Conservation (phyloP, 2,797 vertebrate species). For the Remorina albescens region DNA sequence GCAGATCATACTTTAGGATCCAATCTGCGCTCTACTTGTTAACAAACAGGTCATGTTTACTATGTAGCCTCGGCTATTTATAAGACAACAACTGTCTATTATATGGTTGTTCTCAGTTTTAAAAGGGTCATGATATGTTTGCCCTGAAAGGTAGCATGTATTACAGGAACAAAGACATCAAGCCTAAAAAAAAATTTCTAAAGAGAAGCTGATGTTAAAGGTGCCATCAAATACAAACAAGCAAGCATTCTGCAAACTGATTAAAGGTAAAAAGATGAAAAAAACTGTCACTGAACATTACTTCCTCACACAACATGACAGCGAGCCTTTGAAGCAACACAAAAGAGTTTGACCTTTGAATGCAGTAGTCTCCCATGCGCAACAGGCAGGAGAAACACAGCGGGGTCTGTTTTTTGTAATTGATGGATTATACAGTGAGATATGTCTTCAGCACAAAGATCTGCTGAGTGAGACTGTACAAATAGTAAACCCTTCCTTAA, state of each 20-base stretch:
- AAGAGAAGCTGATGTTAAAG: not conserved
- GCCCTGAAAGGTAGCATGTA: not conserved
- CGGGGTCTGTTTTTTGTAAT: slow-evolving; percentile 53
- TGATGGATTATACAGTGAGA: slow-evolving; percentile 56
- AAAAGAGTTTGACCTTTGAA: slow-evolving; percentile 76
- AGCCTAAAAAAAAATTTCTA: not conserved
- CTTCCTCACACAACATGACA: slow-evolving; percentile 56
- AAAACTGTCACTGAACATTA: slow-evolving; percentile 51
- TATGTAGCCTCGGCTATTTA: slow-evolving; percentile 37
- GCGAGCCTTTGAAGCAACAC: slow-evolving; percentile 68
- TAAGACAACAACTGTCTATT: slow-evolving; percentile 44
- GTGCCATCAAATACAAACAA: slow-evolving; percentile 6
- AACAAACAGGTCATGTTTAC: slow-evolving; percentile 52
- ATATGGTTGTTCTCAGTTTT: slow-evolving; percentile 23
- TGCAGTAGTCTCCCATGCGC: slow-evolving; percentile 65
- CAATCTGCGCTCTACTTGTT: slow-evolving; percentile 46
- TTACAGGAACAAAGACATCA: not conserved
- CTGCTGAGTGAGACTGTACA: slow-evolving; percentile 15
- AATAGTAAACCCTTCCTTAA: slow-evolving; percentile 29
- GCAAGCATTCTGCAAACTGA: slow-evolving; percentile 6
- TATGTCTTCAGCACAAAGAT: slow-evolving; percentile 43
- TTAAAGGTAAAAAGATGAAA: slow-evolving; percentile 39
- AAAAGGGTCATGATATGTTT: not conserved
- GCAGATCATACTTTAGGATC: slow-evolving; percentile 51
- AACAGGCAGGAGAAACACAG: slow-evolving; percentile 65